phyloP scores from a whole-genome alignment of 2,888 invertebrate species.

The Lasioglossum zephyrum region DNA sequence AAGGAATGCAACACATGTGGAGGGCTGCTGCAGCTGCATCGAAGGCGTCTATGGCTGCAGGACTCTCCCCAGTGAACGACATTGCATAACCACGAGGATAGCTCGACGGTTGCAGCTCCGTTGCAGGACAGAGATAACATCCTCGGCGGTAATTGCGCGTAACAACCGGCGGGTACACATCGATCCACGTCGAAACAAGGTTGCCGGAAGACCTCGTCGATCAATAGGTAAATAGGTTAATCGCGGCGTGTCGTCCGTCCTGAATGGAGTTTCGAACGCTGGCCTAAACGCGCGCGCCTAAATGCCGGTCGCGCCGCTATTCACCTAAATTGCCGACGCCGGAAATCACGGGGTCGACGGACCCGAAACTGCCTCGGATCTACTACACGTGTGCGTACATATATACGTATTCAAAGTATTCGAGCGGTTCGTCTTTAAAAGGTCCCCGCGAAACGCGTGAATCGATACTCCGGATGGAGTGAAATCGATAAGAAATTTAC shows the following conservation, averaged over 20 bases:
- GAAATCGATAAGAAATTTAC: conserved; percentile 53
- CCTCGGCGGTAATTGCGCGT: conserved; percentile 57
- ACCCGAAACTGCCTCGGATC: conserved; percentile 69
- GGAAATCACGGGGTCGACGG: conserved; percentile 76
- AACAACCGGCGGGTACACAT: conserved; percentile 52
- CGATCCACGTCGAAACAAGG: conserved; percentile 65
- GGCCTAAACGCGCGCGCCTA: conserved; percentile 16
- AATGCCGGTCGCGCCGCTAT: conserved; percentile 59
- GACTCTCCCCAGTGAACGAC: neutral
- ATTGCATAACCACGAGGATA: conserved; percentile 47
- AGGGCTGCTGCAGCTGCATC: neutral
- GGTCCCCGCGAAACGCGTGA: conserved; percentile 24
- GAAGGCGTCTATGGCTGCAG: neutral
- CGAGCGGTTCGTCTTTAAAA: neutral
- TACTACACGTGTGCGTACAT: conserved; percentile 19
- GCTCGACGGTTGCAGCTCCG: conserved; percentile 4
- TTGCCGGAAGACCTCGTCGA: conserved; percentile 64
- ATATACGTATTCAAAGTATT: neutral
- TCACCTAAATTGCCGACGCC: conserved; percentile 63
- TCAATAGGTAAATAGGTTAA: conserved; percentile 74
- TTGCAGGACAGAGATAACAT: conserved; percentile 42
- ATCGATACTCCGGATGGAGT: conserved; percentile 34
- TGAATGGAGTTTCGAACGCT: conserved; percentile 54
- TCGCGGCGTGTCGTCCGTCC: conserved; percentile 56
- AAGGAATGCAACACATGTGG: neutral